These are phyloP conservation scores for Nautilus pompilius DNA, from an alignment of 1,140 invertebrate genomes.

Conservation along the genomic window DNA sequence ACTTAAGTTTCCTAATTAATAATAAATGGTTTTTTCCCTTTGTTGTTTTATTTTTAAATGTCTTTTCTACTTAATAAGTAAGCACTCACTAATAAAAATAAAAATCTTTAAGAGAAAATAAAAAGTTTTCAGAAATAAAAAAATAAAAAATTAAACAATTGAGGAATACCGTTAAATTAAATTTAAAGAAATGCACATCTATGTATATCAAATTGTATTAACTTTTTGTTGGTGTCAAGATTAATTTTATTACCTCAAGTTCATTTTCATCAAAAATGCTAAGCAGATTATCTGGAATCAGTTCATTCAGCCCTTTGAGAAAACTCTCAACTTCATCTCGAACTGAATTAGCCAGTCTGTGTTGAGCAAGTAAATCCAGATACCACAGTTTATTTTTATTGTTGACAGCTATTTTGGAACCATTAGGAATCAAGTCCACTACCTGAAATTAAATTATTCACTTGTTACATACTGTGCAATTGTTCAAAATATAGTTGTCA, in stretches of 20 bases:
- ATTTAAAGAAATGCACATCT: no score
- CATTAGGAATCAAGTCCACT: slow-evolving; percentile 74
- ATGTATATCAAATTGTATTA: no score
- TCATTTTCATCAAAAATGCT: slow-evolving; percentile 96
- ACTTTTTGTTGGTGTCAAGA: background rate
- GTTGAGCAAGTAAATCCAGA: slow-evolving; percentile 84
- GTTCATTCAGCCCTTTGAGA: slow-evolving; percentile 81
- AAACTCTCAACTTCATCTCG: slow-evolving; percentile 84
- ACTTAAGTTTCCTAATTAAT: no score
- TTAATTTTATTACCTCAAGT: slow-evolving; percentile 72
- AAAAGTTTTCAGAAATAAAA: no score
- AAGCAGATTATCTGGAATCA: slow-evolving; percentile 87
- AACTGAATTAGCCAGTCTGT: slow-evolving; percentile 75
- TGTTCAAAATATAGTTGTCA: background rate
- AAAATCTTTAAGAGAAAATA: no score
- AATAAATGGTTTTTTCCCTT: no score
- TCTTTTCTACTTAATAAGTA: no score
- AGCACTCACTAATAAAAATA: no score
- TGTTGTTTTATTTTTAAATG: no score
- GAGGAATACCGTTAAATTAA: no score
- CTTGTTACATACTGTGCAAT: background rate
- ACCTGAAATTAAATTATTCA: no score
- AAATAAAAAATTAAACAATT: no score
- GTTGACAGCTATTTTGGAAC: slow-evolving; percentile 67
- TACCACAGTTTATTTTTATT: slow-evolving; percentile 79